Conservation (phyloP, 37 sponge, comb jelly and placozoan genomes). For the Lycopodina hypogea region DNA sequence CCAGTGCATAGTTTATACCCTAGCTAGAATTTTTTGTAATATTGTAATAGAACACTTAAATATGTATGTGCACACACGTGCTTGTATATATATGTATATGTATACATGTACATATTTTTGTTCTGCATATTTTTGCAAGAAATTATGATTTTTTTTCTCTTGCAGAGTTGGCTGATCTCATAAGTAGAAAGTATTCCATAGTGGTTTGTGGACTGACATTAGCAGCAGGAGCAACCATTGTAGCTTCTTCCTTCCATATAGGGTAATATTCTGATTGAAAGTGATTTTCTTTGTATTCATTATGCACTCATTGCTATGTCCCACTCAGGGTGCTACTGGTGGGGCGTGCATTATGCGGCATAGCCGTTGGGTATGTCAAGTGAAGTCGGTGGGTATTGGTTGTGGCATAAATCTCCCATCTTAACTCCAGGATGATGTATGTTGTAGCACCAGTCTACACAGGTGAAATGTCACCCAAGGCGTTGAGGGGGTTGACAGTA, state of each 20-base stretch:
- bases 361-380: background rate
- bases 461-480: conserved; percentile 17
- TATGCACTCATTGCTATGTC: background rate
- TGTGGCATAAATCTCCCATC: no score
- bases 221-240: background rate
- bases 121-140: no score
- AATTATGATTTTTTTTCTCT: background rate
- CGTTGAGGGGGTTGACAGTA: background rate
- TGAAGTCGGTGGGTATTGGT: no score
- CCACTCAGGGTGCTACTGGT: background rate
- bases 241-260: background rate
- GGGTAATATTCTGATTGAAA: background rate
- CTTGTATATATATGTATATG: no score
- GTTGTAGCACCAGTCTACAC: conserved; percentile 10
- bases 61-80: no score
- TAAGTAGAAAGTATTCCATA: background rate
- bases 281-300: background rate
- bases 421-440: background rate
- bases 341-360: background rate
- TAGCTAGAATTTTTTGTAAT: no score
- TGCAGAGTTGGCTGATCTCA: background rate
- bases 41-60: no score
- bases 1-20: no score
- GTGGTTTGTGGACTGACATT: background rate
- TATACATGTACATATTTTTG: no score